These are phyloP conservation scores for Opisthocomus hoazin DNA, from an alignment of 2,113 vertebrate genomes.

Conservation along the genomic window DNA sequence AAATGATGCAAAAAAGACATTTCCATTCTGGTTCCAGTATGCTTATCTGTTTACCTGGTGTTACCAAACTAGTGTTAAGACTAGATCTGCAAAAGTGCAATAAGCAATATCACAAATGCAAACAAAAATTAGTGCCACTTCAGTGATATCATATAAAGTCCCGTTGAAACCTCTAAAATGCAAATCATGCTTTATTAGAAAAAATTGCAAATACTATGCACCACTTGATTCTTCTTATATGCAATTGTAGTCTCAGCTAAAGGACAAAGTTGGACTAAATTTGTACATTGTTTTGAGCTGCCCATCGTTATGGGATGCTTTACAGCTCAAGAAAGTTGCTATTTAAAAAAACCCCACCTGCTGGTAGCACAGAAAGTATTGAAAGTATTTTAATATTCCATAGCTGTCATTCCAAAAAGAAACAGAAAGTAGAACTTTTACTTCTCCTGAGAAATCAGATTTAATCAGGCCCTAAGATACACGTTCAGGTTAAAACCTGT, in stretches of 20 bases:
- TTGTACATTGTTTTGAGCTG: neutral
- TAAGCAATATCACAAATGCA: neutral
- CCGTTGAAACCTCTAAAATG: neutral
- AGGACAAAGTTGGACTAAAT: neutral
- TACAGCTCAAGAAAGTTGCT: neutral
- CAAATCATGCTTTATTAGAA: neutral
- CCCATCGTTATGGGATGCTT: neutral
- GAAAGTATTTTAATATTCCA: neutral
- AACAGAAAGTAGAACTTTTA: neutral
- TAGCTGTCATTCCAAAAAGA: neutral
- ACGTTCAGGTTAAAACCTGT: neutral
- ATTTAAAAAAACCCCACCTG: neutral
- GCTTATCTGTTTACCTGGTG: neutral
- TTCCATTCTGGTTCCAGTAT: neutral
- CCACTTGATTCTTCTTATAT: neutral
- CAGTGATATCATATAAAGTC: accelerated
- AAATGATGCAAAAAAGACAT: neutral
- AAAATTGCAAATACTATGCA: neutral
- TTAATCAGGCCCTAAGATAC: neutral
- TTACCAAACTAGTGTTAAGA: neutral
- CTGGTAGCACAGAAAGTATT: neutral
- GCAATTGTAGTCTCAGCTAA: neutral
- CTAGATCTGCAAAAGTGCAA: neutral
- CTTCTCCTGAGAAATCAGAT: neutral
- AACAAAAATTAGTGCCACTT: neutral